A percentile compares a stretch with the other conserved stretches of the same genome.
These are phyloP conservation scores for Acleris emargana DNA, from an alignment of 2,888 invertebrate species.

Conservation along the genomic window DNA sequence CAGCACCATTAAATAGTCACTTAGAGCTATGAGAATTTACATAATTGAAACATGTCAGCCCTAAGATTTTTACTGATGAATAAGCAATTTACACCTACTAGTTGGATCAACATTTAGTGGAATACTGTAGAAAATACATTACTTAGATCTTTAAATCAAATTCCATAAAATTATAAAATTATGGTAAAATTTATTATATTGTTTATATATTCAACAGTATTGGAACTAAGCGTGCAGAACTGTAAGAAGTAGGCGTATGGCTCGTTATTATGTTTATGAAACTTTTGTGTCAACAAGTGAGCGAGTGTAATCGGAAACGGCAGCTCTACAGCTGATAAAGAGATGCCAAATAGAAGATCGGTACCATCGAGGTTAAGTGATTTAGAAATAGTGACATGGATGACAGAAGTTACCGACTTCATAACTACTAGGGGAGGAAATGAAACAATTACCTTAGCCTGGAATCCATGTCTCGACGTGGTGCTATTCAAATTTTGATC, in stretches of 20 bases:
- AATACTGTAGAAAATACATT: too few relatives aligned
- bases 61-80: too few relatives aligned
- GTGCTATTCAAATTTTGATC: constrained; percentile 57
- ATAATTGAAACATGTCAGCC: too few relatives aligned
- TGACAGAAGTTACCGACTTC: constrained; percentile 29
- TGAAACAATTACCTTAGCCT: constrained; percentile 68
- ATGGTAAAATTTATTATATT: too few relatives aligned
- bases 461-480: constrained; percentile 80
- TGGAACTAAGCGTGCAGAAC: background rate
- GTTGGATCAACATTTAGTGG: too few relatives aligned
- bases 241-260: constrained; percentile 34
- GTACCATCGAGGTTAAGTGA: constrained; percentile 39
- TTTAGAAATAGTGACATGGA: constrained; percentile 36
- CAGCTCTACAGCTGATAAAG: constrained; percentile 4
- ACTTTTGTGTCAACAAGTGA: constrained; percentile 29
- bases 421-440: constrained; percentile 30
- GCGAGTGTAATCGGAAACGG: constrained; percentile 25
- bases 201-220: background rate
- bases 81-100: too few relatives aligned
- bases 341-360: constrained; percentile 11
- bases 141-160: too few relatives aligned
- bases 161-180: too few relatives aligned
- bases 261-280: constrained; percentile 28
- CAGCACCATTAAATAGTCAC: too few relatives aligned
- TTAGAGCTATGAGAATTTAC: too few relatives aligned